Evolutionary conservation across 2,888 invertebrate genomes (phyloP).

Genomic region (Thelaira solivaga): DNA sequence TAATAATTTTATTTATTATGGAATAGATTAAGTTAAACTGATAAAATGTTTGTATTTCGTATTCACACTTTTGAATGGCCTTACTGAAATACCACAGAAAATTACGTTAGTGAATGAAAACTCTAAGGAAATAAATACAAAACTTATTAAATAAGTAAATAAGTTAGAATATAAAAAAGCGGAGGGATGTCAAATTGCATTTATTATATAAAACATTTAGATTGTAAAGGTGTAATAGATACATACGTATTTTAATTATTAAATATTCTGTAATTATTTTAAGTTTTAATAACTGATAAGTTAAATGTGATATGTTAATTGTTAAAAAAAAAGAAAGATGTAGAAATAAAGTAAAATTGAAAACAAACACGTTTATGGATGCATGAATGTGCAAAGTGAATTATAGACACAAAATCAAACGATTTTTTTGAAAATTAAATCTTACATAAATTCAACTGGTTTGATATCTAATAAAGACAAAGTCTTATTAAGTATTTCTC

Average conservation of each 20-base stretch:
- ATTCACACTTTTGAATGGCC: too few species aligned
- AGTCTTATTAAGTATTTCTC: conserved; percentile 81
- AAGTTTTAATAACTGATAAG: conserved; percentile 28
- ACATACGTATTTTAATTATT: conserved; percentile 23
- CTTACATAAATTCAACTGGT: conserved; percentile 84
- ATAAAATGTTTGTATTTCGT: too few species aligned
- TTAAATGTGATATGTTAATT: conserved; percentile 60
- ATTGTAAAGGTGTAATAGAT: conserved; percentile 27
- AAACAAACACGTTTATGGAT: conserved; percentile 2
- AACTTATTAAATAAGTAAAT: conserved; percentile 50
- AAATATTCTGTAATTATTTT: conserved; percentile 13
- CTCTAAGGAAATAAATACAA: conserved; percentile 7
- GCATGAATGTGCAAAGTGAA: not conserved
- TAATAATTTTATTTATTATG: too few species aligned
- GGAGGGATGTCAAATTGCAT: conserved; percentile 43
- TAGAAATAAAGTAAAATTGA: conserved; percentile 6
- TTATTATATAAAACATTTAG: conserved; percentile 35
- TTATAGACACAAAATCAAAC: not conserved
- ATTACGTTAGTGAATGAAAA: too few species aligned
- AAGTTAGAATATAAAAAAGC: conserved; percentile 17
- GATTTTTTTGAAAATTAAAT: not conserved
- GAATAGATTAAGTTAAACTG: too few species aligned
- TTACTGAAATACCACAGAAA: too few species aligned
- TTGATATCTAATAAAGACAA: conserved; percentile 82
- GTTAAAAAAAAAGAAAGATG: conserved; percentile 4